Conservation (phyloP, 2,113 vertebrate genomes). For the Lanius collurio region DNA sequence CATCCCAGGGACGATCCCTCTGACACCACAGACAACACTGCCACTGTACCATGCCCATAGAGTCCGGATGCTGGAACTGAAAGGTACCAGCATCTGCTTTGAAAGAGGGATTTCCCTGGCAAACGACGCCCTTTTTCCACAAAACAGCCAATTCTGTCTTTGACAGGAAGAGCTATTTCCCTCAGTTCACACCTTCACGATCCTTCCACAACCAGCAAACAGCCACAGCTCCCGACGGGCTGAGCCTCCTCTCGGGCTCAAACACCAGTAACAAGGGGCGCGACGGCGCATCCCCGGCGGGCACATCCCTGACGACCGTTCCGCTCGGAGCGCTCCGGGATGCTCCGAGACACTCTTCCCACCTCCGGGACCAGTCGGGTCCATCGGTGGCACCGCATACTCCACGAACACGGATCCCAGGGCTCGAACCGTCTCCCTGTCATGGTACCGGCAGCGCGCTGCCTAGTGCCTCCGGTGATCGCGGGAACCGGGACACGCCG, state of each 20-base stretch:
- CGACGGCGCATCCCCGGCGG: neutral
- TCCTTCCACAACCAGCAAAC: neutral
- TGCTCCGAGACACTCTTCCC: neutral
- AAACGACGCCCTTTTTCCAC: neutral
- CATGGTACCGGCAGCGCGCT: neutral
- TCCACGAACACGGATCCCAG: neutral
- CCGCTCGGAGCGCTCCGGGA: neutral
- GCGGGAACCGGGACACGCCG: neutral
- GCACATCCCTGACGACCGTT: neutral
- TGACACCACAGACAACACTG: neutral
- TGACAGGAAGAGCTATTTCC: neutral
- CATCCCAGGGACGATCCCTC: neutral
- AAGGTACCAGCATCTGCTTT: neutral
- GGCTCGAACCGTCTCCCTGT: neutral
- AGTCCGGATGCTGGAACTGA: rapidly evolving
- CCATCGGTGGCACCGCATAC: neutral
- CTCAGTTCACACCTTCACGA: neutral
- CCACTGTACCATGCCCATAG: rapidly evolving
- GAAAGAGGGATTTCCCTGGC: neutral
- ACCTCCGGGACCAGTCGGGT: neutral
- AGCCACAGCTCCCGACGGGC: neutral
- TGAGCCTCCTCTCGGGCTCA: neutral
- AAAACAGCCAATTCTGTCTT: neutral
- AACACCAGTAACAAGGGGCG: neutral
- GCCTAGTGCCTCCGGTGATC: neutral